A percentile compares a stretch with the other conserved stretches of the same genome.
phyloP scores from a whole-genome alignment of 2,113 vertebrate species.

The Pteruthius melanotis region DNA sequence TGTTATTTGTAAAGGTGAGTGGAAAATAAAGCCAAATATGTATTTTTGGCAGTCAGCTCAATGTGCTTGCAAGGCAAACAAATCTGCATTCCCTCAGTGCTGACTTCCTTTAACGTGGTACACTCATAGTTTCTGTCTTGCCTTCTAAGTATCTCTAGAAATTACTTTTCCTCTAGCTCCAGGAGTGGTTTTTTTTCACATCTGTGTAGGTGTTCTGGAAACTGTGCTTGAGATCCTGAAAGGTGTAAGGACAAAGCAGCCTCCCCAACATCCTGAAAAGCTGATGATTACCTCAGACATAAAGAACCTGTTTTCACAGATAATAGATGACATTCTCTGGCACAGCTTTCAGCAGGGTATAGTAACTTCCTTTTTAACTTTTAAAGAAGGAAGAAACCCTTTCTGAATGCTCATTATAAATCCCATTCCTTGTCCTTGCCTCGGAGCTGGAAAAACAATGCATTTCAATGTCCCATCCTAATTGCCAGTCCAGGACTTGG shows the following conservation, averaged over 20 bases:
- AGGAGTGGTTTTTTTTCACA: background rate
- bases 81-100: background rate
- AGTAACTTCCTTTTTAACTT: background rate
- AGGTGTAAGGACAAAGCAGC: background rate
- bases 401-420: background rate
- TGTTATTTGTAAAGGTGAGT: background rate
- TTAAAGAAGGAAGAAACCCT: background rate
- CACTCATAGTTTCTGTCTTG: background rate
- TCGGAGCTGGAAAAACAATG: slow-evolving; percentile 1
- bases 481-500: slow-evolving; percentile 10
- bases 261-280: background rate
- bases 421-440: background rate
- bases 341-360: background rate
- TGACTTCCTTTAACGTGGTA: background rate
- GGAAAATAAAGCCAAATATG: slow-evolving; percentile 3
- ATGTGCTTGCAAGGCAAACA: background rate
- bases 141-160: background rate
- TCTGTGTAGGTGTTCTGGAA: background rate
- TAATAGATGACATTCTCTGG: background rate
- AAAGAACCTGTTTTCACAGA: background rate
- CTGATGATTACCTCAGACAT: background rate
- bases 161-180: background rate
- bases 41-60: background rate
- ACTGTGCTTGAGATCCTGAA: background rate
- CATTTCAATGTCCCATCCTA: background rate